A percentile compares a stretch with the other conserved stretches of the same genome.
Conservation (phyloP, 2,888 invertebrate genomes). For the Tillus elongatus region DNA sequence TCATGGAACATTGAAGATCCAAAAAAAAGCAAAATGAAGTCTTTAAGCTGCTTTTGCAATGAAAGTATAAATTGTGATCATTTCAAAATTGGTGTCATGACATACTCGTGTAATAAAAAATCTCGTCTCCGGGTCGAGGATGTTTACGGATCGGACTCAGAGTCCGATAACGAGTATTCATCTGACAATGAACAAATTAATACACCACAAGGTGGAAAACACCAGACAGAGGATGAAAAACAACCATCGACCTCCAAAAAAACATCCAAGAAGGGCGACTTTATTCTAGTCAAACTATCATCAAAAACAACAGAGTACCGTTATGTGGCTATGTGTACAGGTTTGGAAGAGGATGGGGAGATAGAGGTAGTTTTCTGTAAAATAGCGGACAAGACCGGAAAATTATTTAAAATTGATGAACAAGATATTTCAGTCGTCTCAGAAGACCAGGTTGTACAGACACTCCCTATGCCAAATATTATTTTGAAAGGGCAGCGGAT, state of each 20-base stretch:
- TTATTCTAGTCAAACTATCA: too few relatives aligned
- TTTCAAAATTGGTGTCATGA: too few relatives aligned
- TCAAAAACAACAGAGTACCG: constrained; percentile 16
- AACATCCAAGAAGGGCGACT: too few relatives aligned
- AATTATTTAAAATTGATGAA: constrained; percentile 16
- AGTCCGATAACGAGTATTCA: too few relatives aligned
- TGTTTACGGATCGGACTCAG: too few relatives aligned
- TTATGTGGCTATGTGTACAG: constrained; percentile 14
- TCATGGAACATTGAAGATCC: constrained; percentile 6
- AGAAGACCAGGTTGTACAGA: constrained; percentile 15
- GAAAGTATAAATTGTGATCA: too few relatives aligned
- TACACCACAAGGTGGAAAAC: too few relatives aligned
- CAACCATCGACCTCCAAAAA: too few relatives aligned
- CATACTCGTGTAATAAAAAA: too few relatives aligned
- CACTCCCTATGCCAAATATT: constrained; percentile 11
- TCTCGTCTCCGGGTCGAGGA: too few relatives aligned
- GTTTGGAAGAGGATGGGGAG: constrained; percentile 15
- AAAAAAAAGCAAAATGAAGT: constrained; percentile 11
- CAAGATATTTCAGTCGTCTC: constrained; percentile 16
- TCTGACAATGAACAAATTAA: too few relatives aligned
- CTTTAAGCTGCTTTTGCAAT: constrained; percentile 14
- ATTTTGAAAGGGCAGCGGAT: constrained; percentile 9
- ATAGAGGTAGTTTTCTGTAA: constrained; percentile 16
- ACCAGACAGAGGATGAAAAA: too few relatives aligned
- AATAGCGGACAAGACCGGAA: constrained; percentile 13